phyloP scores from a whole-genome alignment of 2,888 invertebrate species.

The Pachliopta kotzebuea region DNA sequence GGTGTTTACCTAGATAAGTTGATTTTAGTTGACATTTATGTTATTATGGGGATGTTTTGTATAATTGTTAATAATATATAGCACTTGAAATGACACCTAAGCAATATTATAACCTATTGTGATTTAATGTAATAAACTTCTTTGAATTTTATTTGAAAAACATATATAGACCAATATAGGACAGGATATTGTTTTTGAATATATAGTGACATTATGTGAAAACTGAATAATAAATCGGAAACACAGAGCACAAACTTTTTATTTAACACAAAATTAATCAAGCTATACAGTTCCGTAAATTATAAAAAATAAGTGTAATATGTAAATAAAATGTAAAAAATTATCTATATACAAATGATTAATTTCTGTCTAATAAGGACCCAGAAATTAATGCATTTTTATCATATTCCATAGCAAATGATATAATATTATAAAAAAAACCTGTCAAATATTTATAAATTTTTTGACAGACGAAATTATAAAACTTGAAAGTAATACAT shows the following conservation, averaged over 20 bases:
- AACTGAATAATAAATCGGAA: constrained; percentile 24
- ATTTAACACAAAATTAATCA: constrained; percentile 46
- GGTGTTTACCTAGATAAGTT: too few species aligned
- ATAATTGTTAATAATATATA: too few species aligned
- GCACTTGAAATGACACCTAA: too few species aligned
- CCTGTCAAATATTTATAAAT: background rate
- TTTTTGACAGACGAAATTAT: constrained; percentile 16
- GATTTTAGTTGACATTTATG: too few species aligned
- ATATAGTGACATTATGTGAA: too few species aligned
- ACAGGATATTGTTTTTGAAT: too few species aligned
- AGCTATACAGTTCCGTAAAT: constrained; percentile 67
- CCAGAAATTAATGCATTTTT: constrained; percentile 10
- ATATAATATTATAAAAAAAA: background rate
- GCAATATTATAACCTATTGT: too few species aligned
- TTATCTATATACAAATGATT: constrained; percentile 67
- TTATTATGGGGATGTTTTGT: too few species aligned
- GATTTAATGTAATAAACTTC: too few species aligned
- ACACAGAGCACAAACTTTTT: constrained; percentile 40
- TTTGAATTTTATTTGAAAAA: too few species aligned
- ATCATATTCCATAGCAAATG: background rate
- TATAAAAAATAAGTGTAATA: constrained; percentile 64
- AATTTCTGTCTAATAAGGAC: constrained; percentile 30
- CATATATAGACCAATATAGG: too few species aligned
- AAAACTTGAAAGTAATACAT: constrained; percentile 13
- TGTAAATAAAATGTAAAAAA: constrained; percentile 68